phyloP scores from a whole-genome alignment of 2,888 invertebrate genomes.

The Corythucha ciliata region DNA sequence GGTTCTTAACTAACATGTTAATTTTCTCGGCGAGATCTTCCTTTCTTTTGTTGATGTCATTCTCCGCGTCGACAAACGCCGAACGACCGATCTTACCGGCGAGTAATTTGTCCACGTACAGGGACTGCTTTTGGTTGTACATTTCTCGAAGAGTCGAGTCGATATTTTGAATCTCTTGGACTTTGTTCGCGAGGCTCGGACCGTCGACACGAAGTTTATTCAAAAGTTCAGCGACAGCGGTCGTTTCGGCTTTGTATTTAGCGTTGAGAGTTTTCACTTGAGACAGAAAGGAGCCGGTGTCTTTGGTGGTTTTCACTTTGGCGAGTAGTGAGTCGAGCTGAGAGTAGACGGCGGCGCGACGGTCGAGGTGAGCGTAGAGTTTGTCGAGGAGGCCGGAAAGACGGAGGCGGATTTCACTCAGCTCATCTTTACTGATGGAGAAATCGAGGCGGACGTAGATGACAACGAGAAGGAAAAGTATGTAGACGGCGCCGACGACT shows the following conservation, averaged over 20 bases:
- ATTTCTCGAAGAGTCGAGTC: constrained; percentile 46
- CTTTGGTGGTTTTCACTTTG: constrained; percentile 52
- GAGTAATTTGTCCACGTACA: constrained; percentile 53
- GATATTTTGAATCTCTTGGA: constrained; percentile 50
- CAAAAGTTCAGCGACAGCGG: constrained; percentile 46
- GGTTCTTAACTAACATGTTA: constrained; percentile 44
- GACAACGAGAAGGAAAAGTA: constrained; percentile 83
- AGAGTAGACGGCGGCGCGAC: constrained; percentile 51
- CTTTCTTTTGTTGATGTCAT: constrained; percentile 47
- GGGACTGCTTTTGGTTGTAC: constrained; percentile 45
- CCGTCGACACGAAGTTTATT: constrained; percentile 50
- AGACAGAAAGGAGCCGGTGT: constrained; percentile 42
- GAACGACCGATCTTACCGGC: constrained; percentile 50
- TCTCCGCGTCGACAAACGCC: constrained; percentile 51
- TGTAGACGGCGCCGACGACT: constrained; percentile 76
- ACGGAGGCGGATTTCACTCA: constrained; percentile 44
- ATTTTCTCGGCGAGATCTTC: constrained; percentile 49
- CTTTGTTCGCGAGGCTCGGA: constrained; percentile 52
- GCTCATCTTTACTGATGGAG: constrained; percentile 58
- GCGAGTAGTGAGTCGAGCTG: constrained; percentile 51
- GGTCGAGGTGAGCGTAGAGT: constrained; percentile 50
- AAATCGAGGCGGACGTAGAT: constrained; percentile 93
- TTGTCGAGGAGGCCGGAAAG: constrained; percentile 47
- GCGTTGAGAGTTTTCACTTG: constrained; percentile 50
- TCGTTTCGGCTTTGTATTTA: constrained; percentile 51